These are phyloP conservation scores for Girardinichthys multiradiatus DNA, from an alignment of 2,113 vertebrate genomes.

Conservation along the genomic window DNA sequence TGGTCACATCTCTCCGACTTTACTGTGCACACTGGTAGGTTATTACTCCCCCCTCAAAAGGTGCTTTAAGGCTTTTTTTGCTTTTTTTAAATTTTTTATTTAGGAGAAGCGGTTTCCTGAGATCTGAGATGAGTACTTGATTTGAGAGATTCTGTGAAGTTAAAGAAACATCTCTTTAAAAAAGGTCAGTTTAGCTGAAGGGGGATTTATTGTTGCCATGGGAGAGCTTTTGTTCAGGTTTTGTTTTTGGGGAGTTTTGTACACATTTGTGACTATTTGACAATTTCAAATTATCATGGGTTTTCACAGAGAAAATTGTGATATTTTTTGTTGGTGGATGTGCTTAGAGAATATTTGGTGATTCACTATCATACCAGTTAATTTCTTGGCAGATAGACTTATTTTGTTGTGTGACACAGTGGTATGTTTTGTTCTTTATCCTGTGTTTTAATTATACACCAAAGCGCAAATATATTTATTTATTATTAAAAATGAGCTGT, in stretches of 20 bases:
- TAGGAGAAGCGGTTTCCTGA: constrained; percentile 10
- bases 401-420: too few relatives aligned
- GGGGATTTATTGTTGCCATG: constrained; percentile 7
- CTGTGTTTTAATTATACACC: too few relatives aligned
- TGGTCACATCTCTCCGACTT: constrained; percentile 35
- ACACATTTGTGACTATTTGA: background rate
- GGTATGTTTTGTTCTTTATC: too few relatives aligned
- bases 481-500: too few relatives aligned
- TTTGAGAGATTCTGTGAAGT: constrained; percentile 16
- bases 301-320: too few relatives aligned
- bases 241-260: background rate
- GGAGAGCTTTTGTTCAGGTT: background rate
- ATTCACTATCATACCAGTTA: too few relatives aligned
- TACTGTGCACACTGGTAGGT: constrained; percentile 28
- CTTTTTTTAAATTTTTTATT: background rate
- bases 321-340: too few relatives aligned
- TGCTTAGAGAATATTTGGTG: too few relatives aligned
- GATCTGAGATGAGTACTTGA: constrained; percentile 17
- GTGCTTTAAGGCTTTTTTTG: constrained; percentile 9
- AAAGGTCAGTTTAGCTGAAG: constrained; percentile 21
- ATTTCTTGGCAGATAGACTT: too few relatives aligned
- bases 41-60: constrained; percentile 34
- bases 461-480: too few relatives aligned
- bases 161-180: constrained; percentile 10
- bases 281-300: too few relatives aligned